Evolutionary conservation across 2,113 vertebrate genomes (phyloP).

Genomic region (Aptenodytes patagonicus): DNA sequence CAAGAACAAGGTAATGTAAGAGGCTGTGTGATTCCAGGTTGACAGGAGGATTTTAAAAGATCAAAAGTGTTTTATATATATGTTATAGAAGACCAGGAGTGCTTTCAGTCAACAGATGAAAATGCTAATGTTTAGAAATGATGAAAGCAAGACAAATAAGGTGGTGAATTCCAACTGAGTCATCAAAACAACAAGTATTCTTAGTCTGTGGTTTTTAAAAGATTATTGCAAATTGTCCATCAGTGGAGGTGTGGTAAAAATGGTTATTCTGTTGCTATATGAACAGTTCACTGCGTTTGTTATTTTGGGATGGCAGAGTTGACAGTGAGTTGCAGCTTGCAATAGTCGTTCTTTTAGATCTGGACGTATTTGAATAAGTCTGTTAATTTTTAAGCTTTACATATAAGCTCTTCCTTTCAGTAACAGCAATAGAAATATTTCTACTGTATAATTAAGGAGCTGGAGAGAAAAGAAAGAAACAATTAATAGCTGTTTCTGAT

Average conservation of each 20-base stretch:
- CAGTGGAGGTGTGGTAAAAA: slow-evolving; percentile 30
- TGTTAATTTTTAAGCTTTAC: slow-evolving; percentile 8
- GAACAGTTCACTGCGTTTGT: not conserved
- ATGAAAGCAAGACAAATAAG: slow-evolving; percentile 52
- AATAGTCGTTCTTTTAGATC: not conserved
- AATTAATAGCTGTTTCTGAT: slow-evolving; percentile 68
- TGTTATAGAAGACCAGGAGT: slow-evolving; percentile 30
- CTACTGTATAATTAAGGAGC: slow-evolving; percentile 54
- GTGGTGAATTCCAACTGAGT: slow-evolving; percentile 52
- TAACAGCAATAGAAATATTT: not conserved
- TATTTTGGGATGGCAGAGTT: slow-evolving; percentile 37
- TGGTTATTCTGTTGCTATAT: not conserved
- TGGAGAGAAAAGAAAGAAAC: slow-evolving; percentile 62
- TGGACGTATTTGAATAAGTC: not conserved
- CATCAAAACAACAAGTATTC: slow-evolving; percentile 62
- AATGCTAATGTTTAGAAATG: slow-evolving; percentile 41
- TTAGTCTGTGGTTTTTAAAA: slow-evolving; percentile 53
- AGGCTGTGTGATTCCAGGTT: slow-evolving; percentile 20
- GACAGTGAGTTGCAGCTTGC: slow-evolving; percentile 4
- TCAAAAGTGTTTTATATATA: slow-evolving; percentile 24
- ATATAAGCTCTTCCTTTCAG: not conserved
- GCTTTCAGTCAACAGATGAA: slow-evolving; percentile 45
- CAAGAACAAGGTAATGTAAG: slow-evolving; percentile 49
- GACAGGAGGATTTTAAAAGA: slow-evolving; percentile 54
- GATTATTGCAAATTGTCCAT: slow-evolving; percentile 36